phyloP scores from a whole-genome alignment of 2,888 invertebrate species.

The Tetragonula carbonaria region DNA sequence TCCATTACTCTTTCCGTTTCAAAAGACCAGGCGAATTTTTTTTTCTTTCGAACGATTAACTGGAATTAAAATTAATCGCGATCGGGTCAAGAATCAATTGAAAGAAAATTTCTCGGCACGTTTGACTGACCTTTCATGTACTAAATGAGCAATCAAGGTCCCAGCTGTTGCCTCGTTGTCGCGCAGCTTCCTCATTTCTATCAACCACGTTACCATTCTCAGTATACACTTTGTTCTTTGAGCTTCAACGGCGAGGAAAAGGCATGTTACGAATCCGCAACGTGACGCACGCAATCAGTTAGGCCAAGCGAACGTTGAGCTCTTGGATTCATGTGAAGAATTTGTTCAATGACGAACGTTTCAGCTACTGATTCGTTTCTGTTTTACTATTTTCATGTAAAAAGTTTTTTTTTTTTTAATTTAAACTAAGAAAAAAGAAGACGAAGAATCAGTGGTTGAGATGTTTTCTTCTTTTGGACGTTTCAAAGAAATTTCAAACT shows the following conservation, averaged over 20 bases:
- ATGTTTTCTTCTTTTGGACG: too few species aligned
- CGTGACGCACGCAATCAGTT: background rate
- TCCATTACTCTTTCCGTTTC: too few species aligned
- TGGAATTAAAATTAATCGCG: background rate
- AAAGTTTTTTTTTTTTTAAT: background rate
- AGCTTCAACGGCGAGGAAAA: too few species aligned
- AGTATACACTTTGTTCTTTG: background rate
- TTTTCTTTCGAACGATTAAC: background rate
- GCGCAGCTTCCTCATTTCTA: background rate
- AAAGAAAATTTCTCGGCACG: background rate
- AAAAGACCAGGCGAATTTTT: background rate
- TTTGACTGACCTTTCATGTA: background rate
- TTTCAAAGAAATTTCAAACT: too few species aligned
- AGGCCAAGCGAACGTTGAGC: background rate
- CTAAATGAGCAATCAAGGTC: background rate
- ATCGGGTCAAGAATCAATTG: background rate
- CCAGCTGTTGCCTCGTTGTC: background rate
- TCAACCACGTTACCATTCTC: background rate
- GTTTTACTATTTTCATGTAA: too few species aligned
- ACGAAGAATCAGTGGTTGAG: too few species aligned
- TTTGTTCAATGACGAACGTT: background rate
- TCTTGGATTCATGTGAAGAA: background rate
- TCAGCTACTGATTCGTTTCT: too few species aligned
- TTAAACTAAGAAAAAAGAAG: too few species aligned
- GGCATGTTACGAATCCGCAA: background rate